Evolutionary conservation across 2,113 vertebrate genomes (phyloP).

Genomic region (Argyrosomus japonicus): DNA sequence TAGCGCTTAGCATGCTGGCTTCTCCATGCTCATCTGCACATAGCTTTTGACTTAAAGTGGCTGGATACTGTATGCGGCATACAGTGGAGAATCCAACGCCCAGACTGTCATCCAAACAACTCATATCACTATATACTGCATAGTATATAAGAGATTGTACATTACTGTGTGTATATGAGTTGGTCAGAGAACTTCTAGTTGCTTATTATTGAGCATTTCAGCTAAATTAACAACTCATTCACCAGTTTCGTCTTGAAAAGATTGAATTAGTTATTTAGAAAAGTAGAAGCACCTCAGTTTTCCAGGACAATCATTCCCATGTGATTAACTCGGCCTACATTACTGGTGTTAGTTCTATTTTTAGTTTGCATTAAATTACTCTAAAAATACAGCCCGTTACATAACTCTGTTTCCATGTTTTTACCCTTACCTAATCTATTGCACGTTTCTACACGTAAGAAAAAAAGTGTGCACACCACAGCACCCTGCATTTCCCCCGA

Average conservation of each 20-base stretch:
- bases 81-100: slow-evolving; percentile 76
- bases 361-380: slow-evolving; percentile 52
- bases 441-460: slow-evolving; percentile 59
- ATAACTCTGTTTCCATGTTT: slow-evolving; percentile 58
- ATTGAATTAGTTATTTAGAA: slow-evolving; percentile 19
- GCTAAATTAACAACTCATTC: slow-evolving; percentile 22
- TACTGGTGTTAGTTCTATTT: slow-evolving; percentile 20
- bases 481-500: slow-evolving; percentile 62
- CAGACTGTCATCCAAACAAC: slow-evolving; percentile 70
- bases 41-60: slow-evolving; percentile 68
- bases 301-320: slow-evolving; percentile 54
- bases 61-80: slow-evolving; percentile 81
- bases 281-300: slow-evolving; percentile 39
- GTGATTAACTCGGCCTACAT: slow-evolving; percentile 55
- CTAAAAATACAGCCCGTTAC: slow-evolving; percentile 51
- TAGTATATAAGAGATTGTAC: slow-evolving; percentile 63
- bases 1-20: slow-evolving; percentile 80
- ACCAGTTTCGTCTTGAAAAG: slow-evolving; percentile 25
- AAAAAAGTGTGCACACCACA: slow-evolving; percentile 42
- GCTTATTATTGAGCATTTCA: slow-evolving; percentile 70
- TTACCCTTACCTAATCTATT: slow-evolving; percentile 50
- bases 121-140: slow-evolving; percentile 75
- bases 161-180: slow-evolving; percentile 71
- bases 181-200: slow-evolving; percentile 61
- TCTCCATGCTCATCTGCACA: slow-evolving; percentile 80